Base-by-base conservation (phyloP, 2,113 vertebrate genomes). In the Tragelaphus strepsiceros region DNA sequence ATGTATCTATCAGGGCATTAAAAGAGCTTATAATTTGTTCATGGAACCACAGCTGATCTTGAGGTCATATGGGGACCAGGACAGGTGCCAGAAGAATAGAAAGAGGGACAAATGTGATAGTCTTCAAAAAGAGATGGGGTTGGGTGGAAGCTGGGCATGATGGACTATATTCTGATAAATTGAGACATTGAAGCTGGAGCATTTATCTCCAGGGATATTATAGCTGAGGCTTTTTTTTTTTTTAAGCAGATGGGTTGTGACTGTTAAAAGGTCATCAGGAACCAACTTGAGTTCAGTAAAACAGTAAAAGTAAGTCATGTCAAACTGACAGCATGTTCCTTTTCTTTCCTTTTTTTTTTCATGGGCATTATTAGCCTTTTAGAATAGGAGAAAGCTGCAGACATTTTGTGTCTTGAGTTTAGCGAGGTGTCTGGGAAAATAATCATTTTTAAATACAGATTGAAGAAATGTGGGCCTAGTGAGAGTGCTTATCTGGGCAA, bases 391-490 rank as follows among this genome's bases (percentile, higher is more conserved):
- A 90, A 95, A 77, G 21, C 46, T n/a, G 43, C 21, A 32, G 59
- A 19, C 21, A 54, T 88, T 81, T 78, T 86, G 22, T 35, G 3
- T 56, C 78, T 95, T 64, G 49, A 67, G 84, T 95, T 97, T 78
- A 87, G n/a, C 64, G 67, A 91, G 26, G 6, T 59, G 6, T 85
- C 10, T 87, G 30, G 24, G 1, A 6, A 35, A 35, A 84, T 59
- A 71, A 67, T n/a, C 51, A 7, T 24, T 80, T 97, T 96, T 97
- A 85, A 77, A 91, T 91, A 88, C 58, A 85, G 92, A 97, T 94
- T 91, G 81, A 64, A 78, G 59, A 94, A 83, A 56, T 86, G 30
- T 51, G 43, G 30, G 61, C 49, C 81, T 58, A 24, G 80, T 80
- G 67, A 95, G 28, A 74, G 32, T 43, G 62, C 51, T 85, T 91